phyloP scores from a whole-genome alignment of 1,140 invertebrate species.

The Magallana angulata region DNA sequence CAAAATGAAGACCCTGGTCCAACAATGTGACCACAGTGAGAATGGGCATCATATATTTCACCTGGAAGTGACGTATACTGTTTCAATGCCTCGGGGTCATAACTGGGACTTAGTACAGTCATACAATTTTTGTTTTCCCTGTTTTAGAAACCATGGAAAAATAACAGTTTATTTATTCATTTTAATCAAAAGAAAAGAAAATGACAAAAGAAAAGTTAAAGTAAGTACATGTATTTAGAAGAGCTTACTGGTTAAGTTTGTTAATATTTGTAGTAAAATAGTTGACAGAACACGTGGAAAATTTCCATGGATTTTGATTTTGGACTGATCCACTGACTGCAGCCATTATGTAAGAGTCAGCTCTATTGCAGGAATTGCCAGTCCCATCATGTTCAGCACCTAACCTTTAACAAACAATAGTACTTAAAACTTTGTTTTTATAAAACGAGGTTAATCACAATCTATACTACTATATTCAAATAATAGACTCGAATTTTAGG shows the following conservation, averaged over 20 bases:
- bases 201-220: no score
- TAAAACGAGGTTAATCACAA: no score
- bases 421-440: no score
- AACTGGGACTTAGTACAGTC: neutral
- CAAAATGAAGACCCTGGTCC: conserved; percentile 13
- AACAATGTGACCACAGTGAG: neutral
- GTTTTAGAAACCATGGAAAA: neutral
- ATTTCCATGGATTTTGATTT: conserved; percentile 32
- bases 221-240: neutral
- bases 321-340: neutral
- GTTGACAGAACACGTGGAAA: conserved; percentile 3
- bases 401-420: neutral
- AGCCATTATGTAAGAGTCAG: neutral
- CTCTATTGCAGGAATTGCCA: neutral
- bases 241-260: neutral
- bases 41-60: neutral
- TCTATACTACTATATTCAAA: no score
- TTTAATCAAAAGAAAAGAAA: no score
- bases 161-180: neutral
- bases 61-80: conserved; percentile 9
- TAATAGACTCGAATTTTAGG: no score
- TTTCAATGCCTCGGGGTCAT: neutral
- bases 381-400: conserved; percentile 15
- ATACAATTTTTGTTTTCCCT: conserved; percentile 27
- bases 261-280: neutral